These are phyloP conservation scores for Drosophila sturtevanti DNA, from an alignment of 1,140 invertebrate species.

Conservation along the genomic window DNA sequence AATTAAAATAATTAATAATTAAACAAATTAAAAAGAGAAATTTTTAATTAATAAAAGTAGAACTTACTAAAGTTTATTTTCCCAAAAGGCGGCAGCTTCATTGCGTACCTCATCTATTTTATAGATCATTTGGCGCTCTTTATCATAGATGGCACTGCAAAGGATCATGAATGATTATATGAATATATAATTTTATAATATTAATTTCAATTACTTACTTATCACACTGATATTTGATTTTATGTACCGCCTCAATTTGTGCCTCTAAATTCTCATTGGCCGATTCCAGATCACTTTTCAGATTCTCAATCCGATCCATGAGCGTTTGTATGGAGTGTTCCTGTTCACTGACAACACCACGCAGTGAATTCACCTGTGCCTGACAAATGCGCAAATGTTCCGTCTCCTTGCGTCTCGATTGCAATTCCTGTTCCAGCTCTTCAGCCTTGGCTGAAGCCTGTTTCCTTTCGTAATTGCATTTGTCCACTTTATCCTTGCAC, in stretches of 20 bases:
- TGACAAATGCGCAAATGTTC: constrained; percentile 85
- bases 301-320: constrained; percentile 84
- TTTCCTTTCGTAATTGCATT: constrained; percentile 84
- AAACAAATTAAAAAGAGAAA: neutral
- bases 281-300: constrained; percentile 82
- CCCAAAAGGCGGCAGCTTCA: constrained; percentile 85
- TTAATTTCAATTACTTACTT: constrained; percentile 58
- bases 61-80: constrained; percentile 84
- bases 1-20: constrained; percentile 24
- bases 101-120: constrained; percentile 84
- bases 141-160: constrained; percentile 83
- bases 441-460: constrained; percentile 83
- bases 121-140: constrained; percentile 84
- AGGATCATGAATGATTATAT: no score
- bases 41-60: no score
- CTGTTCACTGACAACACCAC: constrained; percentile 85
- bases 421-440: constrained; percentile 83
- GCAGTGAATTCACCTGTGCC: constrained; percentile 85
- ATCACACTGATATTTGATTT: constrained; percentile 82
- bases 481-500: constrained; percentile 86
- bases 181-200: no score
- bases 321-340: constrained; percentile 84
- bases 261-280: constrained; percentile 85
- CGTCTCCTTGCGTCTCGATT: constrained; percentile 83
- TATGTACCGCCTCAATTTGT: constrained; percentile 84